These are phyloP conservation scores for Sebastes kiyomatsui DNA, from an alignment of 2,797 vertebrate species.

Conservation along the genomic window DNA sequence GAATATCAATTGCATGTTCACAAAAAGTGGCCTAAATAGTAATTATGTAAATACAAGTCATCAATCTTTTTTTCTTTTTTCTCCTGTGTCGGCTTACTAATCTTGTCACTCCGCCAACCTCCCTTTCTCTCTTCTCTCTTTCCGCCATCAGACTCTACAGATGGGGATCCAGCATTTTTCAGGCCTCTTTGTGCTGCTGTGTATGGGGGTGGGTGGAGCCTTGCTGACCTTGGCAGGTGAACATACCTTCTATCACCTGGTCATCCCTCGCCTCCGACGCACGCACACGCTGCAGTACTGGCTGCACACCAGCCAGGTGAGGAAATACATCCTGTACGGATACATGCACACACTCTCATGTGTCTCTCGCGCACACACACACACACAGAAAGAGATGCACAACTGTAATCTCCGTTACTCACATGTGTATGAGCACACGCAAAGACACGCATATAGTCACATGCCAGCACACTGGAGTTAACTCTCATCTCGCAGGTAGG, in stretches of 20 bases:
- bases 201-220: constrained; percentile 90
- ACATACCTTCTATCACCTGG: constrained; percentile 89
- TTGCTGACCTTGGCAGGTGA: constrained; percentile 91
- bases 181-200: constrained; percentile 92
- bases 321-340: not conserved
- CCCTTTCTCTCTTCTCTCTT: not conserved
- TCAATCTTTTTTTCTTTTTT: constrained; percentile 41
- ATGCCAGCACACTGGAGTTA: not conserved
- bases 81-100: constrained; percentile 30
- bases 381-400: not conserved
- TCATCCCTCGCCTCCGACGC: constrained; percentile 88
- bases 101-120: constrained; percentile 30
- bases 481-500: constrained; percentile 5
- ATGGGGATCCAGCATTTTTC: constrained; percentile 97
- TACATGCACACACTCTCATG: not conserved
- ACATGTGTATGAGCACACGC: not conserved
- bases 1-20: constrained; percentile 52
- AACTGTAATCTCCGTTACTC: not conserved
- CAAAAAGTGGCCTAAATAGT: constrained; percentile 53
- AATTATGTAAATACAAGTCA: constrained; percentile 65
- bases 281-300: constrained; percentile 90
- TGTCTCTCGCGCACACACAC: not conserved
- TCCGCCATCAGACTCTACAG: constrained; percentile 87
- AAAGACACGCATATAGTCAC: not conserved
- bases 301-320: constrained; percentile 95